Base-by-base conservation (phyloP, 2,113 vertebrate genomes). In the Bubalus kerabau region DNA sequence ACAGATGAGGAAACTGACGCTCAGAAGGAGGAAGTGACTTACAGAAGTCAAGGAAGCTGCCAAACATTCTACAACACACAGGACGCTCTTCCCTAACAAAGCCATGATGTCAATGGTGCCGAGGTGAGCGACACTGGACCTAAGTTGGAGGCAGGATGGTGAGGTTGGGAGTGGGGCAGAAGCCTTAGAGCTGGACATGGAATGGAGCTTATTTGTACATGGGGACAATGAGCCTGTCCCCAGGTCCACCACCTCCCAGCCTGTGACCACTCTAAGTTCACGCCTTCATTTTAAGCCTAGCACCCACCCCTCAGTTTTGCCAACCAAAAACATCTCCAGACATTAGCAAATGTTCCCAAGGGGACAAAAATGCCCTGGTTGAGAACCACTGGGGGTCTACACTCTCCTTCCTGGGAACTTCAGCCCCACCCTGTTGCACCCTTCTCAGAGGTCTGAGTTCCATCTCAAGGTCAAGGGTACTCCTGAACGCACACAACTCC, bases 261-360 rank as follows among this genome's bases (percentile, higher is more conserved):
- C 8, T 67, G 43, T 48, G 50, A 76, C 26, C 13, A 8, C 89
- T 64, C 5, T 24, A 96, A 62, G 32, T 14, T 14, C 28, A 94
- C 1, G 1, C 1, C 9, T 11, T 88, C 5, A 5, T 91, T 90
- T 93, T 67, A 30, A n/a, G 46, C 43, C 26, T 67, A 46, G 17
- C 4, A 8, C 7, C 56, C 3, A 52, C 3, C 11, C 12, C 5
- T 46, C 13, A 26, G 28, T 12, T n/a, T 23, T 43, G 32, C 28
- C 56, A 92, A 80, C 23, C 62, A 67, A 90, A 95, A 96, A 40
- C 14, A 3, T 83, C 52, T 94, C 54, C 40, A 60, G 50, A 81
- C 21, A 23, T 46, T 57, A 26, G 17, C 50, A 87, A 54, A n/a
- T 40, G 28, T 89, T 30, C 16, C 78, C 28, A 46, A 13, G 43